Conservation (phyloP, 2,113 vertebrate genomes). For the Epinephelus lanceolatus region DNA sequence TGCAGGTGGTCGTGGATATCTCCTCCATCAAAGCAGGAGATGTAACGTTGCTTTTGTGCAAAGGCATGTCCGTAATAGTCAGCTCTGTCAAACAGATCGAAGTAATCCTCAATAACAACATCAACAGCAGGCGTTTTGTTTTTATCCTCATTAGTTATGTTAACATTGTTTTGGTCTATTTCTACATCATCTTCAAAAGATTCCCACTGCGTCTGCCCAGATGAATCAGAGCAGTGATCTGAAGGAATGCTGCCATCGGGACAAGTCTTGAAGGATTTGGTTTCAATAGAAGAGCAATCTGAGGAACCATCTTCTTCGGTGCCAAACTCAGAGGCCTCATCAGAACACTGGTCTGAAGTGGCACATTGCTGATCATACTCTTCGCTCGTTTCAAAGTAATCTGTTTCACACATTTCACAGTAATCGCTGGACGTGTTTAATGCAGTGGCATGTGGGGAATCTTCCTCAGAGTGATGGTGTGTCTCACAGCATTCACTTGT, state of each 20-base stretch:
- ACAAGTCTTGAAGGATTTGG: slow-evolving; percentile 75
- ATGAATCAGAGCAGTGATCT: slow-evolving; percentile 61
- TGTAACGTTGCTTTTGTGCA: slow-evolving; percentile 57
- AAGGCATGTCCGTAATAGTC: slow-evolving; percentile 49
- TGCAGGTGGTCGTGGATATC: slow-evolving; percentile 70
- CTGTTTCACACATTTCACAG: slow-evolving; percentile 22
- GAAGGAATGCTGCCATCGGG: slow-evolving; percentile 58
- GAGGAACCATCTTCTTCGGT: slow-evolving; percentile 69
- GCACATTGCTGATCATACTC: slow-evolving; percentile 55
- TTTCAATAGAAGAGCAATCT: slow-evolving; percentile 73
- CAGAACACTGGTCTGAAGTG: slow-evolving; percentile 26
- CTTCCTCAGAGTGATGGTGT: slow-evolving; percentile 24
- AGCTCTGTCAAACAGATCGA: slow-evolving; percentile 75
- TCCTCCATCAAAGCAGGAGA: slow-evolving; percentile 81
- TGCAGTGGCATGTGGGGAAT: background rate
- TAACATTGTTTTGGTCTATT: background rate
- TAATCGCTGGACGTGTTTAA: slow-evolving; percentile 8
- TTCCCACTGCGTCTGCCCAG: slow-evolving; percentile 71
- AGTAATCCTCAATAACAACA: slow-evolving; percentile 61
- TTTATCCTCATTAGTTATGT: background rate
- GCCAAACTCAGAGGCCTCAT: slow-evolving; percentile 34
- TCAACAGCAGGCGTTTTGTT: slow-evolving; percentile 23
- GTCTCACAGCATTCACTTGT: slow-evolving; percentile 39
- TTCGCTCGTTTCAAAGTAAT: slow-evolving; percentile 37
- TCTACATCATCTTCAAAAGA: slow-evolving; percentile 76